Conservation (phyloP, 2,888 invertebrate species). For the Drepanosiphum platanoidis region DNA sequence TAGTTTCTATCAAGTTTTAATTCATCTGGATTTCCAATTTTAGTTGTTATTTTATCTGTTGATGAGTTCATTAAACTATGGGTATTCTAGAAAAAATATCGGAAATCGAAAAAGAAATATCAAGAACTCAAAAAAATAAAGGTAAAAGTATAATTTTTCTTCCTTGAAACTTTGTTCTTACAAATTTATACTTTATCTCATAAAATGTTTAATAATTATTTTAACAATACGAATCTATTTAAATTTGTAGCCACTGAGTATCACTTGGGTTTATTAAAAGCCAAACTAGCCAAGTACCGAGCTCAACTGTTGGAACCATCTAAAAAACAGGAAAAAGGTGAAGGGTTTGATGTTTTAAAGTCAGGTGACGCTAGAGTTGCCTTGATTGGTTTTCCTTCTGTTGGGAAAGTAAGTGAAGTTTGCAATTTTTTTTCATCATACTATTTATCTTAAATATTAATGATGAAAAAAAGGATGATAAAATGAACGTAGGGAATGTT, state of each 20-base stretch:
- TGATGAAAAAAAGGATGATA: neutral
- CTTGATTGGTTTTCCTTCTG: slow-evolving; percentile 97
- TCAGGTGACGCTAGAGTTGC: slow-evolving; percentile 99
- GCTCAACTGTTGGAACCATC: slow-evolving; percentile 94
- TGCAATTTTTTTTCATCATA: too few relatives aligned
- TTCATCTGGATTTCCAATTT: neutral
- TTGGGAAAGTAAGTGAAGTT: slow-evolving; percentile 87
- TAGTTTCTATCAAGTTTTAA: neutral
- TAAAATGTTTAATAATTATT: neutral
- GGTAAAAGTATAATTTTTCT: slow-evolving; percentile 71
- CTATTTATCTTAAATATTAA: neutral
- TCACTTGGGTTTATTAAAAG: slow-evolving; percentile 96
- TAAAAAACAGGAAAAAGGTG: slow-evolving; percentile 93
- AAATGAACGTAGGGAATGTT: too few relatives aligned
- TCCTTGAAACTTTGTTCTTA: slow-evolving; percentile 6
- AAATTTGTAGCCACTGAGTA: slow-evolving; percentile 93
- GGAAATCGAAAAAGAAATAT: slow-evolving; percentile 98
- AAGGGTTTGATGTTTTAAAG: slow-evolving; percentile 99
- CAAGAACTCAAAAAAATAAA: slow-evolving; percentile 99
- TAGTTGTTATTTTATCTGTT: neutral
- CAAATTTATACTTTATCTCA: neutral
- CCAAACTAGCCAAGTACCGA: slow-evolving; percentile 93
- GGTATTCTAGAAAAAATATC: slow-evolving; percentile 99
- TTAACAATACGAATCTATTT: slow-evolving; percentile 26
- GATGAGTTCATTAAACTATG: slow-evolving; percentile 72